Conservation (phyloP, 2,797 vertebrate genomes). For the Enteromius unitaeniatus region DNA sequence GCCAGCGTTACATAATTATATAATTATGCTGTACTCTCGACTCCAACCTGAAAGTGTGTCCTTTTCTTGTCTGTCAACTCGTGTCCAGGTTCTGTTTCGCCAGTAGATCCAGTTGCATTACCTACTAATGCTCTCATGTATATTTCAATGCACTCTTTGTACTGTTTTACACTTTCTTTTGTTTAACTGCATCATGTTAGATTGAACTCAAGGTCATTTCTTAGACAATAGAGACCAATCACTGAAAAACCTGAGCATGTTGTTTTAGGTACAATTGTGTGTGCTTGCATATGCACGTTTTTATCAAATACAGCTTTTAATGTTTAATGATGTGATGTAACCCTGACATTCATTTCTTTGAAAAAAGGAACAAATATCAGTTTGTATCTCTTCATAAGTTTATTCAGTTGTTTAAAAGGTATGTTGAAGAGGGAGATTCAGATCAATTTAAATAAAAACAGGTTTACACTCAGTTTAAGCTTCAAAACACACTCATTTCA, state of each 20-base stretch:
- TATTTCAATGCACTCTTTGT: slow-evolving; percentile 43
- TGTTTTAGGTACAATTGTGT: background rate
- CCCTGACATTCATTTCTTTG: background rate
- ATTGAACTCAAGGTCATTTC: background rate
- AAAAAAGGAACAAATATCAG: background rate
- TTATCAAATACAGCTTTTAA: background rate
- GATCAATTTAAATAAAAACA: slow-evolving; percentile 53
- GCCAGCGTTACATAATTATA: background rate
- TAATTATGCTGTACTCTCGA: background rate
- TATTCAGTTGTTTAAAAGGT: slow-evolving; percentile 60
- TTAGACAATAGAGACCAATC: background rate
- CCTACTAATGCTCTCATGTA: slow-evolving; percentile 34
- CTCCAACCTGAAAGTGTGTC: background rate
- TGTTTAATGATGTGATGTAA: background rate
- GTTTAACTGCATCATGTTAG: slow-evolving; percentile 9
- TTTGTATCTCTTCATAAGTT: slow-evolving; percentile 38
- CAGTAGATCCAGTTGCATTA: slow-evolving; percentile 7
- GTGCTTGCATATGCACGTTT: background rate
- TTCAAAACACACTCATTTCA: slow-evolving; percentile 59
- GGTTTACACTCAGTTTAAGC: slow-evolving; percentile 52
- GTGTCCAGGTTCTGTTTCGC: slow-evolving; percentile 17
- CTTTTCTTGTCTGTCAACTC: background rate
- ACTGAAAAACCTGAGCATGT: background rate
- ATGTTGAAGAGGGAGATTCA: slow-evolving; percentile 35
- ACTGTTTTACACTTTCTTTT: slow-evolving; percentile 30